Conservation (phyloP, 2,797 vertebrate species). For the Pangasius larnaudii region DNA sequence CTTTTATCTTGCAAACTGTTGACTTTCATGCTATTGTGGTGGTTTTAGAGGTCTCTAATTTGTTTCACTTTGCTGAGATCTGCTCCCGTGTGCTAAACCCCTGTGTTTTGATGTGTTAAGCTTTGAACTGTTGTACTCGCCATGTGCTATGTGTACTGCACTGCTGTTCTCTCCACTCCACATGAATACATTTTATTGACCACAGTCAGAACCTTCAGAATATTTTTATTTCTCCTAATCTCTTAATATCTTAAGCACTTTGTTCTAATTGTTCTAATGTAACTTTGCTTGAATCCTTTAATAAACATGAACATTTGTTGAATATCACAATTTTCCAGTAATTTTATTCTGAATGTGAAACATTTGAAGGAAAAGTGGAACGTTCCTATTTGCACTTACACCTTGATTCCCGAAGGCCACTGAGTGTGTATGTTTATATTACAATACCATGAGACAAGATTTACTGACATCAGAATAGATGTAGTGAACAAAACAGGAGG, state of each 20-base stretch:
- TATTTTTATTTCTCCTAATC: not conserved
- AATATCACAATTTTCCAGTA: not conserved
- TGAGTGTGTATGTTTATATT: not conserved
- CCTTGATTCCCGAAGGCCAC: too few relatives aligned
- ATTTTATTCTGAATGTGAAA: not conserved
- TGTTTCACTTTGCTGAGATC: constrained; percentile 9
- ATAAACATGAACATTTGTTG: not conserved
- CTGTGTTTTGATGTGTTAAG: constrained; percentile 6
- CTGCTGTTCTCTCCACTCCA: not conserved
- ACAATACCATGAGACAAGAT: not conserved
- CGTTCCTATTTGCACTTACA: not conserved
- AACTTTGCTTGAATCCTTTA: not conserved
- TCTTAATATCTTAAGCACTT: not conserved
- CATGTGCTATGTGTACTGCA: not conserved
- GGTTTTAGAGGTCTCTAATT: constrained; percentile 6
- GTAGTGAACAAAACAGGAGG: not conserved
- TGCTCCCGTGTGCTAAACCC: not conserved
- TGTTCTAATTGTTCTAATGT: not conserved
- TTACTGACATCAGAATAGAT: not conserved
- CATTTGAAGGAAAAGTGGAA: not conserved
- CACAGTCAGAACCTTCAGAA: not conserved
- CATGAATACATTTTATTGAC: not conserved
- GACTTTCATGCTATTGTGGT: constrained; percentile 2
- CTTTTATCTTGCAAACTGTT: constrained; percentile 14
- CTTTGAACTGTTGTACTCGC: constrained; percentile 1